phyloP scores from a whole-genome alignment of 2,888 invertebrate genomes.

The Ochropleura leucogaster region DNA sequence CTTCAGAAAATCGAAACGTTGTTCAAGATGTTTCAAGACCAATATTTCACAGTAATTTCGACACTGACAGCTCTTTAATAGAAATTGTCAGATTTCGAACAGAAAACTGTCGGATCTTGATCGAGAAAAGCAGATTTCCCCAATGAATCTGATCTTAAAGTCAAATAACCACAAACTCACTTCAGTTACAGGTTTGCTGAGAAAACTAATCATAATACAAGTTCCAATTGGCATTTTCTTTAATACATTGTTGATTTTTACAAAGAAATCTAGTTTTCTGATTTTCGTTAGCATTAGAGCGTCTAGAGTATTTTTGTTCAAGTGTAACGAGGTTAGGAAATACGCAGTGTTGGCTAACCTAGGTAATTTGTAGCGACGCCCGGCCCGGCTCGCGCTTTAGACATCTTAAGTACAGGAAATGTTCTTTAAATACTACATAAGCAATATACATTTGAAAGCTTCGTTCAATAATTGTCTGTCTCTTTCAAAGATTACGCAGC shows the following conservation, averaged over 20 bases:
- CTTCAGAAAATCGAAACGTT: not conserved
- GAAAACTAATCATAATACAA: slow-evolving; percentile 7
- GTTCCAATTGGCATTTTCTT: not conserved
- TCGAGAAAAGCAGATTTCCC: not conserved
- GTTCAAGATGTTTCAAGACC: not conserved
- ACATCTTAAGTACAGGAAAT: not conserved
- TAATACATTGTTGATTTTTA: not conserved
- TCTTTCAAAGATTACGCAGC: not conserved
- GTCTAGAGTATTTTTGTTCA: not conserved
- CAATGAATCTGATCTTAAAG: not conserved
- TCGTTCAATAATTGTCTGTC: not conserved
- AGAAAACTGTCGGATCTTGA: not conserved
- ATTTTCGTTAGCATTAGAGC: slow-evolving; percentile 3
- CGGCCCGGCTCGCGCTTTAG: not conserved
- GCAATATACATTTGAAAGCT: not conserved
- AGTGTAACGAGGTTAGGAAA: slow-evolving; percentile 24
- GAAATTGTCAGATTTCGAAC: not conserved
- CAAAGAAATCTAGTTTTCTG: slow-evolving; percentile 6
- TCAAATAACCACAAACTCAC: too few relatives aligned
- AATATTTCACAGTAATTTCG: not conserved
- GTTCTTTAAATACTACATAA: not conserved
- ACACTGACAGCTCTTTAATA: not conserved
- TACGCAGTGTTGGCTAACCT: slow-evolving; percentile 6
- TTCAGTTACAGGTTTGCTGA: not conserved
- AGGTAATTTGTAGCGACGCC: slow-evolving; percentile 24